Percentiles rank a stretch among this genome's conserved stretches.
These are phyloP conservation scores for Argya squamiceps DNA, from an alignment of 2,797 vertebrate species.

Conservation along the genomic window DNA sequence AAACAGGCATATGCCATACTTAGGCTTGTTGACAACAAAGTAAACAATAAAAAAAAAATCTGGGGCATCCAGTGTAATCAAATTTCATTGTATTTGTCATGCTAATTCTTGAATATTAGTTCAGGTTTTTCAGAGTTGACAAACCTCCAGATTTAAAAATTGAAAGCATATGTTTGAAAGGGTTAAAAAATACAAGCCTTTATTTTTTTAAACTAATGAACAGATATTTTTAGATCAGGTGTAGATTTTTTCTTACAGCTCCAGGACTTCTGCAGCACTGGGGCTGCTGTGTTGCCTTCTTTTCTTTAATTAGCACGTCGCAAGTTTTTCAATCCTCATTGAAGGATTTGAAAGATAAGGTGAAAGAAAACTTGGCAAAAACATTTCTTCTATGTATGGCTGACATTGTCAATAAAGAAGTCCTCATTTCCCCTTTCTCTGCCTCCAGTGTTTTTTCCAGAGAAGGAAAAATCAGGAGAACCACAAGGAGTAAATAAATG, in stretches of 20 bases:
- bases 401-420: background rate
- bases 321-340: background rate
- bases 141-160: background rate
- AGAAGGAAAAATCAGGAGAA: background rate
- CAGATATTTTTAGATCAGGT: background rate
- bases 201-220: background rate
- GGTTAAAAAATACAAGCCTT: background rate
- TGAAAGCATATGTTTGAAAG: background rate
- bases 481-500: background rate
- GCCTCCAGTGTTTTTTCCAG: background rate
- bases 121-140: background rate
- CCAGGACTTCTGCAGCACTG: background rate
- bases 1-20: background rate
- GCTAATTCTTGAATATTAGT: background rate
- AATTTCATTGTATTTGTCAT: background rate
- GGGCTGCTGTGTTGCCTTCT: background rate
- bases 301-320: background rate
- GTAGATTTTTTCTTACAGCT: background rate
- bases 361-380: conserved; percentile 1
- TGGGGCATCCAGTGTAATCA: background rate
- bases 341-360: conserved; percentile 28
- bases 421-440: background rate
- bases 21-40: background rate
- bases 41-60: background rate
- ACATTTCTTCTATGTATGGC: background rate